Conservation (phyloP, 23 tunicate species). For the Halocynthia roretzi region DNA sequence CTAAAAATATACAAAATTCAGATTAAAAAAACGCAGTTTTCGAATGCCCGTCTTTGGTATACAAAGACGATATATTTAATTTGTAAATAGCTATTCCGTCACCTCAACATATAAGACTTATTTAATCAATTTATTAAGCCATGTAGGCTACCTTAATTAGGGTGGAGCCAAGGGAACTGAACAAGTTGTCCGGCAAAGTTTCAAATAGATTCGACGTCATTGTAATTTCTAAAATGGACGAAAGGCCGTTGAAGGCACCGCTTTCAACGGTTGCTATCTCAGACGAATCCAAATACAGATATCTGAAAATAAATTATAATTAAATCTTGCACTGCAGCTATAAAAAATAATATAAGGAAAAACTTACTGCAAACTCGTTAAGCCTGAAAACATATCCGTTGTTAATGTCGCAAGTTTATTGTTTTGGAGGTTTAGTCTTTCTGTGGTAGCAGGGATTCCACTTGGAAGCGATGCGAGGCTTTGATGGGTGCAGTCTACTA, state of each 20-base stretch:
- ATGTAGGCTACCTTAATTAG: slow-evolving; percentile 10
- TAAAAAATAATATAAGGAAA: neutral
- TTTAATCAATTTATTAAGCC: neutral
- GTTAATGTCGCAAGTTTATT: slow-evolving; percentile 45
- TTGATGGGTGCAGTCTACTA: slow-evolving; percentile 68
- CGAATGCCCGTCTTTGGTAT: neutral
- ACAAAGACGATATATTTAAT: no score
- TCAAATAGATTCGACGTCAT: slow-evolving; percentile 30
- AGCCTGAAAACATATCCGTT: slow-evolving; percentile 44
- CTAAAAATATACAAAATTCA: slow-evolving; percentile 25
- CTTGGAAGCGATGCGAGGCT: slow-evolving; percentile 43
- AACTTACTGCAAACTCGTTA: slow-evolving; percentile 40
- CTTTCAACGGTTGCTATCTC: slow-evolving; percentile 35
- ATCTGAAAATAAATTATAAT: slow-evolving; percentile 19
- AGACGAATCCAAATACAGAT: slow-evolving; percentile 28
- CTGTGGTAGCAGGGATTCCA: slow-evolving; percentile 58
- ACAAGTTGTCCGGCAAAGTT: slow-evolving; percentile 42
- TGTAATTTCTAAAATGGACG: slow-evolving; percentile 39
- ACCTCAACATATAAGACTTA: no score
- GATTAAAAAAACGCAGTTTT: neutral
- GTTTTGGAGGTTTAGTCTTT: slow-evolving; percentile 27
- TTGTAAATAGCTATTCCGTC: no score
- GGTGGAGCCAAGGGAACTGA: slow-evolving; percentile 35
- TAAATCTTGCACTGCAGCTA: no score
- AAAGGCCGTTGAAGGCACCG: slow-evolving; percentile 71